phyloP scores from a whole-genome alignment of 2,797 vertebrate genomes.

The Hylomyscus alleni region DNA sequence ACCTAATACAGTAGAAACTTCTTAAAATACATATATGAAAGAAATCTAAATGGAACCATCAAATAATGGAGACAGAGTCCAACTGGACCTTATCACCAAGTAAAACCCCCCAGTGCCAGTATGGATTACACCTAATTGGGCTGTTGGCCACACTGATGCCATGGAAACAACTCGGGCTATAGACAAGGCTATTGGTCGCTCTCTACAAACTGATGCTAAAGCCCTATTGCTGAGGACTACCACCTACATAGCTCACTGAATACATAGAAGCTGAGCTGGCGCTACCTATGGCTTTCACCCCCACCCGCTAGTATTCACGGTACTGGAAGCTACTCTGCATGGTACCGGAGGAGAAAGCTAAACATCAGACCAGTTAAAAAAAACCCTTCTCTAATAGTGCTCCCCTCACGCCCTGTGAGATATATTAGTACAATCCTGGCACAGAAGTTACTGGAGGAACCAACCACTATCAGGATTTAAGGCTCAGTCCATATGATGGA shows the following conservation, averaged over 20 bases:
- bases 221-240: not conserved
- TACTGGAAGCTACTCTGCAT: not conserved
- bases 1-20: not conserved
- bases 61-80: not conserved
- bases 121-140: not conserved
- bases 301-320: not conserved
- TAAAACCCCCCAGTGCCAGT: not conserved
- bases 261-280: not conserved
- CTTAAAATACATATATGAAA: not conserved
- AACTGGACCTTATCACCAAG: not conserved
- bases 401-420: not conserved
- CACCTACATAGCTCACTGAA: not conserved
- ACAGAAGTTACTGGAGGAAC: not conserved
- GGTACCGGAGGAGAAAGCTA: not conserved
- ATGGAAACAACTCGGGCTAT: not conserved
- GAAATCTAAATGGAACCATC: not conserved
- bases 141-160: not conserved
- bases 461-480: not conserved
- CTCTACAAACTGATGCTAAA: not conserved
- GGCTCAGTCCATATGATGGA: not conserved
- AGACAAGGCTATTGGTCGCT: not conserved
- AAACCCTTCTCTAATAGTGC: not conserved
- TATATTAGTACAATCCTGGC: not conserved
- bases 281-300: not conserved
- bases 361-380: not conserved